These are phyloP conservation scores for Siniperca scherzeri DNA, from an alignment of 2,797 vertebrate species.

Conservation along the genomic window DNA sequence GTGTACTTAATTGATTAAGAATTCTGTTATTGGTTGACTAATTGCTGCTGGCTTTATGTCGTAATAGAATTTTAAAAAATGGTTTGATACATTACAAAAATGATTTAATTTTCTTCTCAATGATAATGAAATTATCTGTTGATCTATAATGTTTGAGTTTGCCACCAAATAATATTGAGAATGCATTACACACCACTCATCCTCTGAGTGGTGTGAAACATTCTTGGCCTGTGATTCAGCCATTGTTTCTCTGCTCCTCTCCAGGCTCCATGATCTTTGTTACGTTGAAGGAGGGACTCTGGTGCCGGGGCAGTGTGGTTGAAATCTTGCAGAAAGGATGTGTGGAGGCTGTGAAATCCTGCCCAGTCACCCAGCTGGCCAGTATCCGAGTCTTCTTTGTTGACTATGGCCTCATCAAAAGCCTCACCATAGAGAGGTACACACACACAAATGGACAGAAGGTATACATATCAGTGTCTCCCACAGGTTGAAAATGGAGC, in stretches of 20 bases:
- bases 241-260: constrained; percentile 7
- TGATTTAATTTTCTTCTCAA: neutral
- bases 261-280: constrained; percentile 78
- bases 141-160: neutral
- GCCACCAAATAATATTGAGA: neutral
- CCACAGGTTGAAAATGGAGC: neutral
- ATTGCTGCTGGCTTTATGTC: neutral
- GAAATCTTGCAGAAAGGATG: constrained; percentile 65
- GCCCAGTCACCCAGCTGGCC: constrained; percentile 66
- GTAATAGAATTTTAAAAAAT: too few species aligned
- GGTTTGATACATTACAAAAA: too few species aligned
- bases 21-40: neutral
- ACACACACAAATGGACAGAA: neutral
- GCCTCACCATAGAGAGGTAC: constrained; percentile 69
- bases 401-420: constrained; percentile 75
- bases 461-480: neutral
- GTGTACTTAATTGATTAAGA: neutral
- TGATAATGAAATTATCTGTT: neutral
- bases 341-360: constrained; percentile 59
- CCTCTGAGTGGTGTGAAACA: neutral
- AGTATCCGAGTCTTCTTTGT: constrained; percentile 69
- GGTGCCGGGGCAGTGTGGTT: constrained; percentile 74
- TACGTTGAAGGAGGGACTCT: constrained; percentile 58
- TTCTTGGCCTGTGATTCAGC: neutral
- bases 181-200: neutral